Percentiles rank a stretch among this genome's conserved stretches.
These are phyloP conservation scores for Scolopax bukidnonensis DNA, from an alignment of 2,797 vertebrate genomes.

Conservation along the genomic window DNA sequence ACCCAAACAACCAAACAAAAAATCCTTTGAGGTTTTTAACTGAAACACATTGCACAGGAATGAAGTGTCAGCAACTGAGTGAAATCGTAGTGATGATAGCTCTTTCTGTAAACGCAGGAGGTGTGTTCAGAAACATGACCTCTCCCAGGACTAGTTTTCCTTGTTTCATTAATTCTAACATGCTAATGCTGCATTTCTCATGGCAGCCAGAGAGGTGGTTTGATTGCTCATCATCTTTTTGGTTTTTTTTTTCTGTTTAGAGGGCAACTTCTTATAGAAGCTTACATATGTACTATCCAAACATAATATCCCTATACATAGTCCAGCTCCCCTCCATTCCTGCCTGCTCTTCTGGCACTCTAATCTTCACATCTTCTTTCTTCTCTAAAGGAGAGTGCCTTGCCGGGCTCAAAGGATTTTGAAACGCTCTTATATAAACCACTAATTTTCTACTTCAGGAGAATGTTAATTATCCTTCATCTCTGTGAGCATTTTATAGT, in stretches of 20 bases:
- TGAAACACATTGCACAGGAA: not conserved
- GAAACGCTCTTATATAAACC: not conserved
- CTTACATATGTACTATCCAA: not conserved
- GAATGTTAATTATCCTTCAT: not conserved
- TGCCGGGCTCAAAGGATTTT: not conserved
- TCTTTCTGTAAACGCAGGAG: not conserved
- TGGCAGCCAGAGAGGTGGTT: not conserved
- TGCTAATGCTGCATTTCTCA: not conserved
- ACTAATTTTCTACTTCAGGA: not conserved
- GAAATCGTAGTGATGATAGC: not conserved
- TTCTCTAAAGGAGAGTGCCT: not conserved
- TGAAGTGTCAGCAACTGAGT: not conserved
- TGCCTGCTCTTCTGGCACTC: not conserved
- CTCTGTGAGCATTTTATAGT: not conserved
- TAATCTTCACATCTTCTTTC: not conserved
- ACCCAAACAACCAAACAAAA: not conserved
- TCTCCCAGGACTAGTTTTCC: slow-evolving; percentile 18
- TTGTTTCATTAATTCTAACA: not conserved
- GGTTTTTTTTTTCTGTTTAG: not conserved
- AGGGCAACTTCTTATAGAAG: not conserved
- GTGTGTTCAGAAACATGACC: not conserved
- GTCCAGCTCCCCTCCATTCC: not conserved
- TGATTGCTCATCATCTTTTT: not conserved
- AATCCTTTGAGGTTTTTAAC: not conserved
- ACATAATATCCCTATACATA: not conserved